A percentile compares a stretch with the other conserved stretches of the same genome.
Evolutionary conservation across 2,797 vertebrate genomes (phyloP).

Genomic region (Chelon auratus): DNA sequence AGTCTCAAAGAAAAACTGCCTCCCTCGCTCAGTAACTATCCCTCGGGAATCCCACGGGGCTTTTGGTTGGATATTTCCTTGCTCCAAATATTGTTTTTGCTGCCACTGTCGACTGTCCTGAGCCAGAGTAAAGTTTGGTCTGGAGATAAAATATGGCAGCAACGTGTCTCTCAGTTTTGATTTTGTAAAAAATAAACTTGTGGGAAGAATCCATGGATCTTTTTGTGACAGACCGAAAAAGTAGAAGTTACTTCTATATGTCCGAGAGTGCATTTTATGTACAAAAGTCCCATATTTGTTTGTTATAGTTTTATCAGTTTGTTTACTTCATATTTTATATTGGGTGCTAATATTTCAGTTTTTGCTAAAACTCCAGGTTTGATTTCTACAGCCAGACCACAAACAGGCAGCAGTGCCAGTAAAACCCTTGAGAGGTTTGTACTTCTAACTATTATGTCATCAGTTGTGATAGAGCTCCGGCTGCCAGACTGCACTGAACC

Average conservation of each 20-base stretch:
- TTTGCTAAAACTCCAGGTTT: conserved; percentile 12
- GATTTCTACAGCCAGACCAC: conserved; percentile 9
- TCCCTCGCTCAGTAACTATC: conserved; percentile 35
- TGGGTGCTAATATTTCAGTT: conserved; percentile 24
- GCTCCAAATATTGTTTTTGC: conserved; percentile 33
- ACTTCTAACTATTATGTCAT: conserved; percentile 22
- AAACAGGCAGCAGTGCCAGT: conserved; percentile 3
- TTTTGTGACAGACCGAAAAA: not conserved
- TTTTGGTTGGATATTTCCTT: conserved; percentile 31
- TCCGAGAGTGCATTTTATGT: conserved; percentile 5
- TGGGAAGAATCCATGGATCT: conserved; percentile 4
- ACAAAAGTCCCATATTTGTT: conserved; percentile 7
- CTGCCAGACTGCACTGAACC: not conserved
- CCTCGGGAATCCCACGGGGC: not conserved
- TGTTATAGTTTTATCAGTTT: conserved; percentile 34
- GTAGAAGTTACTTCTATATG: not conserved
- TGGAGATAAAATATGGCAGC: conserved; percentile 42
- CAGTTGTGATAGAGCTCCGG: conserved; percentile 1
- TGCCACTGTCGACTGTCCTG: conserved; percentile 17
- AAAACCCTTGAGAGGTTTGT: conserved; percentile 6
- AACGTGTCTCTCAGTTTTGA: conserved; percentile 26
- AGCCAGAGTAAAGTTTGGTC: conserved; percentile 40
- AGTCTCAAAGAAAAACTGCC: conserved; percentile 17
- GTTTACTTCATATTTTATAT: conserved; percentile 28
- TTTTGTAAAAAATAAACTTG: conserved; percentile 26